Evolutionary conservation across 1,140 invertebrate species (phyloP).

Genomic region (Drosophila quadrilineata): DNA sequence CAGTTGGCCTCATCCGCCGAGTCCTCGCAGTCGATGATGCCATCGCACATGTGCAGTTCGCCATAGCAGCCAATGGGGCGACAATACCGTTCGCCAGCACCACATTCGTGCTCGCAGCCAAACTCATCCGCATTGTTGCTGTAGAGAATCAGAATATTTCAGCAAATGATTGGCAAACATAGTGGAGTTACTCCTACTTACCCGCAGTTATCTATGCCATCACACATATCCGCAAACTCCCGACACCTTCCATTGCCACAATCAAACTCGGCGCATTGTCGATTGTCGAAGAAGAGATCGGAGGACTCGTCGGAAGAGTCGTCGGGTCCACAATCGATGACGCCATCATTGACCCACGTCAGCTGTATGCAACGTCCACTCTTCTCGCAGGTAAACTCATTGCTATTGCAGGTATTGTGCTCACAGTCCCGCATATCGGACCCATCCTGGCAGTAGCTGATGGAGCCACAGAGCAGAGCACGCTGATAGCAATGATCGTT

Average conservation of each 20-base stretch:
- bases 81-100: conserved; percentile 84
- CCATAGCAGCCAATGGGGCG: conserved; percentile 87
- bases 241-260: conserved; percentile 89
- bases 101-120: conserved; percentile 75
- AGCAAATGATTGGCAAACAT: too few species aligned
- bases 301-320: conserved; percentile 68
- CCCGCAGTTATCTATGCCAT: conserved; percentile 87
- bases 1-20: conserved; percentile 85
- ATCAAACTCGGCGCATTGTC: conserved; percentile 85
- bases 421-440: conserved; percentile 84
- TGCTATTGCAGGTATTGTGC: conserved; percentile 84
- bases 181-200: too few species aligned
- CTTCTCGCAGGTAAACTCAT: conserved; percentile 84
- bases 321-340: conserved; percentile 85
- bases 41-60: conserved; percentile 87
- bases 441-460: conserved; percentile 86
- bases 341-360: conserved; percentile 87
- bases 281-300: conserved; percentile 83
- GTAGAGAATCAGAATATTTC: neutral
- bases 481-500: conserved; percentile 85
- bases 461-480: conserved; percentile 86
- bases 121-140: conserved; percentile 86
- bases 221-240: conserved; percentile 87
- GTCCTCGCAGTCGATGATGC: conserved; percentile 89
- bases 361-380: conserved; percentile 87